These are phyloP conservation scores for Theristicus caerulescens DNA, from an alignment of 2,113 vertebrate species.

Conservation along the genomic window DNA sequence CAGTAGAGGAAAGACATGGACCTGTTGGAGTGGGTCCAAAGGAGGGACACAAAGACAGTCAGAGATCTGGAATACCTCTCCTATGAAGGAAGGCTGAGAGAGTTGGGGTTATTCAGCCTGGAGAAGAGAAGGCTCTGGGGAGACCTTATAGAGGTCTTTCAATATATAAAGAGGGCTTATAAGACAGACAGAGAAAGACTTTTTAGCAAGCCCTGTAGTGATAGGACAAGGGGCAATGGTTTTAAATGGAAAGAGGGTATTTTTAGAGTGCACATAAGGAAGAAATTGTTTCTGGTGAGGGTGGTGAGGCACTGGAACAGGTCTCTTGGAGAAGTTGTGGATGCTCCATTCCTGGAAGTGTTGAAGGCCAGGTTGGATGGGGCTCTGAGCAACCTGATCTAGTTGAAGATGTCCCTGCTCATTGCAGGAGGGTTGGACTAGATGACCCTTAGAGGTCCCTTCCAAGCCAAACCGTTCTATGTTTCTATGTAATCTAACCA, in stretches of 20 bases:
- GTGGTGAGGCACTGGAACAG: not conserved
- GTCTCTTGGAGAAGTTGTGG: too few relatives aligned
- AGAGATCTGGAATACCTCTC: too few relatives aligned
- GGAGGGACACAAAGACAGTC: not conserved
- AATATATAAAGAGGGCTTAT: not conserved
- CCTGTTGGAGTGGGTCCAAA: not conserved
- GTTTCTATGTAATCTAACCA: not conserved
- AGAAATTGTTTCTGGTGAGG: not conserved
- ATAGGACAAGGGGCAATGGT: not conserved
- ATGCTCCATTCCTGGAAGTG: not conserved
- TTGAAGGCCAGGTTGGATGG: not conserved
- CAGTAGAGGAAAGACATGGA: not conserved
- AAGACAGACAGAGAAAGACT: not conserved
- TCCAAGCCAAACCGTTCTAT: not conserved
- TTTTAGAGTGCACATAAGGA: not conserved
- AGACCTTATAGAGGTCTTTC: not conserved
- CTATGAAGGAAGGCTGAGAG: too few relatives aligned
- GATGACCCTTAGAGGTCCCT: not conserved
- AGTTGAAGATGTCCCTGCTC: not conserved
- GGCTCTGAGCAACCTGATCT: not conserved
- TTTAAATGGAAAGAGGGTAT: not conserved
- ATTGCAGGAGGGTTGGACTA: not conserved
- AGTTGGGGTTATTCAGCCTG: not conserved
- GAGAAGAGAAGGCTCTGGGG: not conserved
- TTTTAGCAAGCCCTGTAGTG: not conserved